phyloP scores from a whole-genome alignment of 2,113 vertebrate species.

The Chlorodrepanis virens region DNA sequence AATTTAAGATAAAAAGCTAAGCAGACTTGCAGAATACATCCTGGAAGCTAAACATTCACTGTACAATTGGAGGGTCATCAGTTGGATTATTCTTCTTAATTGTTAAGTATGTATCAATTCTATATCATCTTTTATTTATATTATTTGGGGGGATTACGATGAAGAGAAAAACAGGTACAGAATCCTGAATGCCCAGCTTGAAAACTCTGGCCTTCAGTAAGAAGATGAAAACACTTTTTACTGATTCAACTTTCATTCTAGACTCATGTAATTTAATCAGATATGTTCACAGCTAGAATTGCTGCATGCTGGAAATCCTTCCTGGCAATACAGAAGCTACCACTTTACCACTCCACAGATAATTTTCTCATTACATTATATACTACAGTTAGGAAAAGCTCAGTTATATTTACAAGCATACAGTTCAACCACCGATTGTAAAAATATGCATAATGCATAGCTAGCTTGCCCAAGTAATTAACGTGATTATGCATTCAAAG shows the following conservation, averaged over 20 bases:
- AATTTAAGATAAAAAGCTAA: conserved; percentile 2
- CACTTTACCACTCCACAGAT: conserved; percentile 55
- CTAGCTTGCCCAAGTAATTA: conserved; percentile 46
- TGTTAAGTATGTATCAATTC: neutral
- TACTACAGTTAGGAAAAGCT: conserved; percentile 42
- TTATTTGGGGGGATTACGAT: neutral
- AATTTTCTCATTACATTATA: conserved; percentile 63
- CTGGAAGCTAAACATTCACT: neutral
- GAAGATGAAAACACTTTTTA: conserved; percentile 51
- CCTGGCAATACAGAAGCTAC: conserved; percentile 54
- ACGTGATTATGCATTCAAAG: conserved; percentile 49
- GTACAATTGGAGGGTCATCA: neutral
- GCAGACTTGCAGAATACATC: neutral
- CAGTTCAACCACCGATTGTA: conserved; percentile 38
- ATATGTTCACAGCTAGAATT: conserved; percentile 60
- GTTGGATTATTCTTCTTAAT: neutral
- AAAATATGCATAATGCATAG: conserved; percentile 49
- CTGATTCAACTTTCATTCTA: conserved; percentile 57
- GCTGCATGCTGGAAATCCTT: conserved; percentile 59
- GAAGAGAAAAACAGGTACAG: neutral
- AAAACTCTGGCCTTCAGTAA: conserved; percentile 34
- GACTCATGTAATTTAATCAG: conserved; percentile 68
- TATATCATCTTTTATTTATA: neutral
- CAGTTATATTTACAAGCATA: conserved; percentile 47
- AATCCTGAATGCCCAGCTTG: conserved; percentile 4